Conservation (phyloP, 1,140 invertebrate genomes). For the Grapholita molesta region DNA sequence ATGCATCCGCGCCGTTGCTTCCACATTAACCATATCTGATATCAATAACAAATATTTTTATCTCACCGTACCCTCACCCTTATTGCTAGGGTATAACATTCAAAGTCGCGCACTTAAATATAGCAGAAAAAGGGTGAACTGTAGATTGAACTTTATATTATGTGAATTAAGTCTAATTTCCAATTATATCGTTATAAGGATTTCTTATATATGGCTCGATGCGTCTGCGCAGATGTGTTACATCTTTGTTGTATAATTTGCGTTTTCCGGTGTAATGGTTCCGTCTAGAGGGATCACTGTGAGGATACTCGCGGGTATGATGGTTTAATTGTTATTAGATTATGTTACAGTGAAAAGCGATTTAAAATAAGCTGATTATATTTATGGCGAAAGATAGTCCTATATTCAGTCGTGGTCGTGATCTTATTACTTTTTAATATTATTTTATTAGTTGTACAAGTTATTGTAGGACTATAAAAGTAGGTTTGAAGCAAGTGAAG, state of each 20-base stretch:
- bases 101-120: constrained; percentile 24
- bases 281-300: constrained; percentile 60
- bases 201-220: constrained; percentile 27
- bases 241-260: constrained; percentile 74
- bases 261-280: constrained; percentile 70
- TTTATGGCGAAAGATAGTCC: not conserved
- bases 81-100: constrained; percentile 32
- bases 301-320: constrained; percentile 25
- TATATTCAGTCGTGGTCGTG: not conserved
- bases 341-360: not conserved
- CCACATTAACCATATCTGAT: constrained; percentile 71
- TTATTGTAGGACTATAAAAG: too few relatives aligned
- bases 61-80: constrained; percentile 23
- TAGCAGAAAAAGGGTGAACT: not conserved
- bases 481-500: too few relatives aligned
- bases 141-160: not conserved
- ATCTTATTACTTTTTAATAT: not conserved
- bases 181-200: not conserved
- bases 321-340: constrained; percentile 46
- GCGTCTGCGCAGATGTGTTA: constrained; percentile 66
- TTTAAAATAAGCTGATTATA: constrained; percentile 11
- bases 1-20: constrained; percentile 58
- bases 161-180: not conserved
- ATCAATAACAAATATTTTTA: constrained; percentile 64
- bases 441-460: too few relatives aligned